Percentiles rank a stretch among this genome's conserved stretches.
Evolutionary conservation across 2,797 vertebrate genomes (phyloP).

Genomic region (Leptoclinus maculatus): DNA sequence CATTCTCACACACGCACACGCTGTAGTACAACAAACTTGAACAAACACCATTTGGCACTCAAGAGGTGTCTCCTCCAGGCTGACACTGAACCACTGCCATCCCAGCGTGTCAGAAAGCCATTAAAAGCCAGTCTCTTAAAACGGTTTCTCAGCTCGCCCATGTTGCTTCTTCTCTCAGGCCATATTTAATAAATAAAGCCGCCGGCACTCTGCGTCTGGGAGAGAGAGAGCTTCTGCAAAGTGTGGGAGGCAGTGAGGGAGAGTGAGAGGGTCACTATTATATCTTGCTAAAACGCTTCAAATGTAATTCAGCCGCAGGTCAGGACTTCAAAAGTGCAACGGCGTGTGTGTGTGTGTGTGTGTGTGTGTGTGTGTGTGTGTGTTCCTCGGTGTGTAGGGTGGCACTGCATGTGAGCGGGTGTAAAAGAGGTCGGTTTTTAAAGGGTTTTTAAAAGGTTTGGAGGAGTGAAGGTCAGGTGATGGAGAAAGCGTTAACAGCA

Average conservation of each 20-base stretch:
- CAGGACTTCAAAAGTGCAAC: slow-evolving; percentile 81
- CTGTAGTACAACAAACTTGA: slow-evolving; percentile 44
- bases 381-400: slow-evolving; percentile 52
- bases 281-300: slow-evolving; percentile 79
- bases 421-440: slow-evolving; percentile 75
- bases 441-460: slow-evolving; percentile 83
- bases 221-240: slow-evolving; percentile 68
- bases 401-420: slow-evolving; percentile 60
- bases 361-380: slow-evolving; percentile 14
- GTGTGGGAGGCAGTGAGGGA: slow-evolving; percentile 39
- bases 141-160: slow-evolving; percentile 68
- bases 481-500: slow-evolving; percentile 79
- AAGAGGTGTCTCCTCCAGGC: slow-evolving; percentile 57
- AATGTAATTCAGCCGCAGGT: slow-evolving; percentile 85
- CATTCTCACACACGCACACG: slow-evolving; percentile 39
- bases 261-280: slow-evolving; percentile 80
- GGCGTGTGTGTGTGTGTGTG: slow-evolving; percentile 26
- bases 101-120: slow-evolving; percentile 71
- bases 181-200: slow-evolving; percentile 85
- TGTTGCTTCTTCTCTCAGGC: slow-evolving; percentile 70
- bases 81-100: slow-evolving; percentile 24
- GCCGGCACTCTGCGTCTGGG: slow-evolving; percentile 61
- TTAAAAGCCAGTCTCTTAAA: slow-evolving; percentile 70
- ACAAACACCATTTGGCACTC: slow-evolving; percentile 66
- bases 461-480: slow-evolving; percentile 83